Evolutionary conservation across 2,888 invertebrate genomes (phyloP).

Genomic region (Rhagonycha fulva): DNA sequence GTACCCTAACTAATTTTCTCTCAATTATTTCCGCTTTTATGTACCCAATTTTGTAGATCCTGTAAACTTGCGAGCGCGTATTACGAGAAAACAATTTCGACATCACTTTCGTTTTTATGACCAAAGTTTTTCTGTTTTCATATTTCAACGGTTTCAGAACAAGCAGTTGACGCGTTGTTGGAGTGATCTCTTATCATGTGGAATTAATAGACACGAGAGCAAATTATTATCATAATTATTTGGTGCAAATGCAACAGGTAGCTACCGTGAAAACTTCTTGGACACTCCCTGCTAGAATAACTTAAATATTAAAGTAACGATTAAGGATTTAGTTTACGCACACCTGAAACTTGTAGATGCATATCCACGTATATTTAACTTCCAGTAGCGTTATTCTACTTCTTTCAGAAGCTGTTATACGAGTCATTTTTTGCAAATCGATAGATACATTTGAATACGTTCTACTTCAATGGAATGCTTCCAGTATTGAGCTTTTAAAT

Average conservation of each 20-base stretch:
- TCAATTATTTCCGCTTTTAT: not conserved
- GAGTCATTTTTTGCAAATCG: not conserved
- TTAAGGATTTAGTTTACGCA: not conserved
- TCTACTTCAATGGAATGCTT: not conserved
- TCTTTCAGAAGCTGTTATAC: not conserved
- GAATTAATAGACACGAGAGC: conserved; percentile 4
- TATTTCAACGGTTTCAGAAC: not conserved
- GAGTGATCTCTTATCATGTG: conserved; percentile 3
- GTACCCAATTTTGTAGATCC: not conserved
- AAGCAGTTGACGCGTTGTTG: not conserved
- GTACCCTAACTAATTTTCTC: not conserved
- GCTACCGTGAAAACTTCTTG: not conserved
- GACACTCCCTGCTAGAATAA: not conserved
- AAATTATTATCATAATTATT: conserved; percentile 11
- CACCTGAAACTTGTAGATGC: not conserved
- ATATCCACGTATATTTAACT: not conserved
- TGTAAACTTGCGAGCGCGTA: not conserved
- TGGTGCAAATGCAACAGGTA: conserved; percentile 5
- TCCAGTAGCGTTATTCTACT: not conserved
- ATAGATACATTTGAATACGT: not conserved
- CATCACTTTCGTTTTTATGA: not conserved
- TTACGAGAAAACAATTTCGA: not conserved
- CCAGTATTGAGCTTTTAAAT: not conserved
- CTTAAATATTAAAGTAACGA: not conserved
- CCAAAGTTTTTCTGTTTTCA: not conserved